These are phyloP conservation scores for Scaptomyza hsui DNA, from an alignment of 1,140 invertebrate genomes.

Conservation along the genomic window DNA sequence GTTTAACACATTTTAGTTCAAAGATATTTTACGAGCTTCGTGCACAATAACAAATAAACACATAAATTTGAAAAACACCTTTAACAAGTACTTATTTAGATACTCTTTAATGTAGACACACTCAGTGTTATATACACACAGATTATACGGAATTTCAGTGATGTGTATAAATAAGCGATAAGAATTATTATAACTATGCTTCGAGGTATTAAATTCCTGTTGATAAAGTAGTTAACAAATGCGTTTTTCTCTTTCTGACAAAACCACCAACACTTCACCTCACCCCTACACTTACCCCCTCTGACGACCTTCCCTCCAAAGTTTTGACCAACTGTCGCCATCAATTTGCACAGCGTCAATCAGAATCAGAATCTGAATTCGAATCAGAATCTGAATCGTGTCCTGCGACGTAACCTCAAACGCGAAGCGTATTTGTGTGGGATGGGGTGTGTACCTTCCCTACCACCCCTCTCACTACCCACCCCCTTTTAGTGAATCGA, in stretches of 20 bases:
- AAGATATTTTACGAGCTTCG: slow-evolving; percentile 19
- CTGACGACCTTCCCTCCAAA: too few relatives aligned
- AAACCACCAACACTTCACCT: neutral
- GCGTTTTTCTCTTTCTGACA: slow-evolving; percentile 33
- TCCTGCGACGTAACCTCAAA: slow-evolving; percentile 48
- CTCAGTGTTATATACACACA: slow-evolving; percentile 9
- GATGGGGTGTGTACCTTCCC: neutral
- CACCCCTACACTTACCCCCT: neutral
- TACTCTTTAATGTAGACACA: slow-evolving; percentile 1
- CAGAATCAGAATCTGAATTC: slow-evolving; percentile 21
- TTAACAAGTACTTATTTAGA: slow-evolving; percentile 12
- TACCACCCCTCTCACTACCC: neutral
- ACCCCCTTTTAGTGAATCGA: neutral
- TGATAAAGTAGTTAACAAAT: slow-evolving; percentile 28
- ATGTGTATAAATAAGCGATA: slow-evolving; percentile 4
- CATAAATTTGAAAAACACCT: slow-evolving; percentile 1
- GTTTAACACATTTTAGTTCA: slow-evolving; percentile 33
- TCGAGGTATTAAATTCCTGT: too few relatives aligned
- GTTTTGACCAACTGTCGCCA: slow-evolving; percentile 34
- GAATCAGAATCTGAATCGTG: slow-evolving; percentile 1
- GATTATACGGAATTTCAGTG: slow-evolving; percentile 14
- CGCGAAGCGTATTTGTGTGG: slow-evolving; percentile 23
- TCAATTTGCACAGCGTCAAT: slow-evolving; percentile 65
- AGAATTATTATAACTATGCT: neutral
- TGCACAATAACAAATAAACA: slow-evolving; percentile 43